phyloP scores from a whole-genome alignment of 2,888 invertebrate species.

The Caenorhabditis sp. region DNA sequence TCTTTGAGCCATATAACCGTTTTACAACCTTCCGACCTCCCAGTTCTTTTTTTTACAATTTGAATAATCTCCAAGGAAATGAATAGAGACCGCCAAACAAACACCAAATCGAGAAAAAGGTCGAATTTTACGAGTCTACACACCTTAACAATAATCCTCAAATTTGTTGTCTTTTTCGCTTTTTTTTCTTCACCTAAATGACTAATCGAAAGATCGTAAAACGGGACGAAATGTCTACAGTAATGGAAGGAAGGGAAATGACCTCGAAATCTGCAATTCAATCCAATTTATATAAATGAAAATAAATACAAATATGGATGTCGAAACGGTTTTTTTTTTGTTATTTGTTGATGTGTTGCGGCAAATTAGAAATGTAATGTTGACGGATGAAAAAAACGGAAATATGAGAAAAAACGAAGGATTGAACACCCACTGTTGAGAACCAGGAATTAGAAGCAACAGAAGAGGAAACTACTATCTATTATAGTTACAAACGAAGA shows the following conservation, averaged over 20 bases:
- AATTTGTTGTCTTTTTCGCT: not conserved
- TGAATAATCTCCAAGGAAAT: no score
- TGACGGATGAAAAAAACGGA: not conserved
- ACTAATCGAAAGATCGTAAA: conserved; percentile 1
- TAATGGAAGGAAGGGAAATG: not conserved
- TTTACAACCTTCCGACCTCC: no score
- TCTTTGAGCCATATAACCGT: no score
- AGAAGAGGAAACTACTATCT: no score
- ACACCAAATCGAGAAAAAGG: not conserved
- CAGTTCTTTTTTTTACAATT: no score
- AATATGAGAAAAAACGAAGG: not conserved
- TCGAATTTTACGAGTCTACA: not conserved
- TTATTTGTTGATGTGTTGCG: no score
- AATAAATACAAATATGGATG: conserved; percentile 1
- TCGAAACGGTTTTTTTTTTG: not conserved
- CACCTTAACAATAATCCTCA: conserved; percentile 1
- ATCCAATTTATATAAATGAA: not conserved
- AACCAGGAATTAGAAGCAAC: no score
- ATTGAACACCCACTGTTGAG: no score
- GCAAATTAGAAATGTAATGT: not conserved
- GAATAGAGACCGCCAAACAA: no score
- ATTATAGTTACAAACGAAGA: no score
- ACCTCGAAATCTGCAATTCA: not conserved
- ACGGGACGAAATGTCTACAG: not conserved
- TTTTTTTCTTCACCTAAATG: not conserved